These are phyloP conservation scores for Cydia fagiglandana DNA, from an alignment of 1,140 invertebrate species.

Conservation along the genomic window DNA sequence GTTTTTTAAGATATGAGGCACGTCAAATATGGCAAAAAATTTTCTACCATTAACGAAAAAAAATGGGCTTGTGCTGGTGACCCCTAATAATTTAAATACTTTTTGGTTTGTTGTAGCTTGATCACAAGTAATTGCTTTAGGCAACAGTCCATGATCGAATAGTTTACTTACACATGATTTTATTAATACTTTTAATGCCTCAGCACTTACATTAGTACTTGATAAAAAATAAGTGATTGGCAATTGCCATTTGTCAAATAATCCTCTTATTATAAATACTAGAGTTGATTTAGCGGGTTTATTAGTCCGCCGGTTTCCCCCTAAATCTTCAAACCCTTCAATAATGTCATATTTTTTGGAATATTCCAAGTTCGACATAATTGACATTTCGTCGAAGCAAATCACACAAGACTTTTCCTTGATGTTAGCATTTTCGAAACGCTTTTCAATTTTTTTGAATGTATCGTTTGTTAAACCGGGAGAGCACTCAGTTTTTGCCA, in stretches of 20 bases:
- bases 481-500: not conserved
- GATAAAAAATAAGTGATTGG: constrained; percentile 20
- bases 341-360: constrained; percentile 30
- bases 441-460: not conserved
- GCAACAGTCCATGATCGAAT: constrained; percentile 6
- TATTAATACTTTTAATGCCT: not conserved
- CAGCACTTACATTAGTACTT: constrained; percentile 5
- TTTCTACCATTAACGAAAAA: constrained; percentile 2
- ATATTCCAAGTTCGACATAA: constrained; percentile 23
- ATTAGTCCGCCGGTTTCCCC: not conserved
- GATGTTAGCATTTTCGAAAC: not conserved
- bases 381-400: constrained; percentile 23
- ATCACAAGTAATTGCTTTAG: constrained; percentile 5
- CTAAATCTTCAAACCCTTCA: constrained; percentile 28
- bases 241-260: constrained; percentile 10
- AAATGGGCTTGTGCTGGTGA: constrained; percentile 1
- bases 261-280: constrained; percentile 3
- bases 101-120: constrained; percentile 11
- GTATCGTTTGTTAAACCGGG: not conserved
- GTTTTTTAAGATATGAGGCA: constrained; percentile 9
- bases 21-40: constrained; percentile 17
- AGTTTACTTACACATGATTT: constrained; percentile 7
- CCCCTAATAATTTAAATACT: not conserved
- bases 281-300: constrained; percentile 16
- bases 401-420: constrained; percentile 7